Evolutionary conservation across 2,797 vertebrate genomes (phyloP).

Genomic region (Melanotaenia boesemani): DNA sequence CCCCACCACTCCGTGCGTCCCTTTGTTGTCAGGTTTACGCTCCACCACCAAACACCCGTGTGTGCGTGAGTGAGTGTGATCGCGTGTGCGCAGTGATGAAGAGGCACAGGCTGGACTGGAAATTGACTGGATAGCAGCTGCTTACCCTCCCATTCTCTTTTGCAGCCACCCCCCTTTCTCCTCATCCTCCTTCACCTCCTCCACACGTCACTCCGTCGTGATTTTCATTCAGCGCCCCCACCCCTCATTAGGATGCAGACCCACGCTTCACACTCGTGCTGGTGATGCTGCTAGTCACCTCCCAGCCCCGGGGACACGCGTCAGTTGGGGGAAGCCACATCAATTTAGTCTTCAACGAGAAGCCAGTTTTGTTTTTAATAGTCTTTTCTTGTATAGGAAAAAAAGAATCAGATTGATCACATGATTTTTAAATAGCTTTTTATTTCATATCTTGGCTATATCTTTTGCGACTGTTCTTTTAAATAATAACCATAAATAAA

Average conservation of each 20-base stretch:
- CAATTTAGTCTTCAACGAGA: background rate
- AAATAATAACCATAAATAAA: background rate
- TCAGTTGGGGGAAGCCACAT: background rate
- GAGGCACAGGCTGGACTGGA: conserved; percentile 63
- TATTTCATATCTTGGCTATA: background rate
- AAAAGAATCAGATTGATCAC: background rate
- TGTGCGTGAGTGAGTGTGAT: conserved; percentile 9
- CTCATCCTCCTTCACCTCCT: conserved; percentile 70
- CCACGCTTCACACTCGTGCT: conserved; percentile 75
- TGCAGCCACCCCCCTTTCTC: conserved; percentile 57
- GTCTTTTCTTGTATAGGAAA: background rate
- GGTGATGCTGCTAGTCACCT: conserved; percentile 42
- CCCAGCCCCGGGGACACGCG: conserved; percentile 20
- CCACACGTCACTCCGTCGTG: conserved; percentile 82
- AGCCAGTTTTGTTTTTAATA: background rate
- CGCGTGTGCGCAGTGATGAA: conserved; percentile 25
- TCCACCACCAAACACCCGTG: conserved; percentile 35
- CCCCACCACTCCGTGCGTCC: conserved; percentile 22
- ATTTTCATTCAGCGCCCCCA: conserved; percentile 85
- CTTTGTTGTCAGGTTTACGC: conserved; percentile 67
- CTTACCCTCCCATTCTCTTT: conserved; percentile 60
- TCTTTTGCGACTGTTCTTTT: background rate
- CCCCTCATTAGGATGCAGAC: conserved; percentile 84
- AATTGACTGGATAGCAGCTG: conserved; percentile 70
- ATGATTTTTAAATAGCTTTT: background rate